Conservation (phyloP, 2,888 invertebrate genomes). For the Calephelis perditalis region DNA sequence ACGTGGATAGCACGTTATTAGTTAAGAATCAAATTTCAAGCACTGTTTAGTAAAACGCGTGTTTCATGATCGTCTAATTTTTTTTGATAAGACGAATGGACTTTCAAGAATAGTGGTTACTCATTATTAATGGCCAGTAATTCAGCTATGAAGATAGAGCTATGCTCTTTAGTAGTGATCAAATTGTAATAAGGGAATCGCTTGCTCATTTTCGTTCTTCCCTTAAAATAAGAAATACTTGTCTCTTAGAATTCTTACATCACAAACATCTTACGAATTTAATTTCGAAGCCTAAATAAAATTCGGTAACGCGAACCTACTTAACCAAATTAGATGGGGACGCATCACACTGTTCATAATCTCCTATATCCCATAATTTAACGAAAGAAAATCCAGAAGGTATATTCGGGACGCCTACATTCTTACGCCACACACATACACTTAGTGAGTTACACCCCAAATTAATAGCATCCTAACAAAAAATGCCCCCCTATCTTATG, state of each 20-base stretch:
- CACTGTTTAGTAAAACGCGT: too few species aligned
- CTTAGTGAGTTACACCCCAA: slow-evolving; percentile 73
- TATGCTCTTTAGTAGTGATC: too few species aligned
- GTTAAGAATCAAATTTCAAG: too few species aligned
- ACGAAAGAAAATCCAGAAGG: slow-evolving; percentile 53
- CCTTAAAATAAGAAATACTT: too few species aligned
- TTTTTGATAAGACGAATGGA: too few species aligned
- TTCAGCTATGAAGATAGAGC: too few species aligned
- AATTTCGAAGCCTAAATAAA: slow-evolving; percentile 14
- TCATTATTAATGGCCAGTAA: too few species aligned
- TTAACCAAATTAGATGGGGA: slow-evolving; percentile 49
- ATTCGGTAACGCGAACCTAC: slow-evolving; percentile 19
- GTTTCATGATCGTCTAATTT: too few species aligned
- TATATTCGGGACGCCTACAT: slow-evolving; percentile 41
- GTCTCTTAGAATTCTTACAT: not conserved
- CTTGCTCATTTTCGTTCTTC: too few species aligned
- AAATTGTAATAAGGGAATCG: too few species aligned
- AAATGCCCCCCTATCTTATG: slow-evolving; percentile 72
- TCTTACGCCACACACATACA: slow-evolving; percentile 50
- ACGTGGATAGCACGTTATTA: too few species aligned
- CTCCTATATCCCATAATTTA: slow-evolving; percentile 64
- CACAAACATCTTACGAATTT: not conserved
- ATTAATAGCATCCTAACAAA: slow-evolving; percentile 78
- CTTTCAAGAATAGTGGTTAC: too few species aligned
- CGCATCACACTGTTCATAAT: slow-evolving; percentile 62